Percentiles rank a stretch among this genome's conserved stretches.
Conservation (phyloP, 2,888 invertebrate species). For the Geophilus truncorum region DNA sequence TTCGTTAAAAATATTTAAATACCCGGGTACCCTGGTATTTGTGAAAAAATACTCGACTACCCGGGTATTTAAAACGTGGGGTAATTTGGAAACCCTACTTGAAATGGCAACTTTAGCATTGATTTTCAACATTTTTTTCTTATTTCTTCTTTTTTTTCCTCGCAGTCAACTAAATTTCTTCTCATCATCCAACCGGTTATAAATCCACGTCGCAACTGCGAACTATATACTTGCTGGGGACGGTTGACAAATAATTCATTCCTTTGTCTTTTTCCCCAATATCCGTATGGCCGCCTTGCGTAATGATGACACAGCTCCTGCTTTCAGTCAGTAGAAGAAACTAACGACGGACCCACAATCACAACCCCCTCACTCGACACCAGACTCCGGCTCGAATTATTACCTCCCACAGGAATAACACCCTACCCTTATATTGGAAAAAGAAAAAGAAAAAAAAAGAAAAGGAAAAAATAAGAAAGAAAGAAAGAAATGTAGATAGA, state of each 20-base stretch:
- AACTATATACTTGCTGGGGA: neutral
- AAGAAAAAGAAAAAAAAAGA: neutral
- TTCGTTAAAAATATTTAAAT: too few relatives aligned
- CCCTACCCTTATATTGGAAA: neutral
- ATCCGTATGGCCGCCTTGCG: neutral
- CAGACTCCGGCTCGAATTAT: slow-evolving; percentile 10
- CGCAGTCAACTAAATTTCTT: neutral
- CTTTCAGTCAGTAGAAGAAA: neutral
- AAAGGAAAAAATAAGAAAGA: neutral
- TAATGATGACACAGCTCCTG: slow-evolving; percentile 25
- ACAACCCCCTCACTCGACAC: slow-evolving; percentile 13
- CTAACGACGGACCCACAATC: slow-evolving; percentile 21
- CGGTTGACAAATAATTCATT: slow-evolving; percentile 15
- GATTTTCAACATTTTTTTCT: neutral
- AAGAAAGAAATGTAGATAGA: neutral
- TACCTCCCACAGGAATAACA: slow-evolving; percentile 19
- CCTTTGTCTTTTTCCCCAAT: slow-evolving; percentile 18
- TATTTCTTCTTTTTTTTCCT: neutral
- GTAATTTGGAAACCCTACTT: too few relatives aligned
- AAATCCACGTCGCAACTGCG: neutral
- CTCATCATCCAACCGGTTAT: neutral
- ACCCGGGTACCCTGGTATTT: too few relatives aligned
- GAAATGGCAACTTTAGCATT: neutral
- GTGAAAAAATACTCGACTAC: too few relatives aligned
- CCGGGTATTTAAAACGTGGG: too few relatives aligned